These are phyloP conservation scores for Galagoides demidoff DNA, from an alignment of 2,797 vertebrate genomes.

Conservation along the genomic window DNA sequence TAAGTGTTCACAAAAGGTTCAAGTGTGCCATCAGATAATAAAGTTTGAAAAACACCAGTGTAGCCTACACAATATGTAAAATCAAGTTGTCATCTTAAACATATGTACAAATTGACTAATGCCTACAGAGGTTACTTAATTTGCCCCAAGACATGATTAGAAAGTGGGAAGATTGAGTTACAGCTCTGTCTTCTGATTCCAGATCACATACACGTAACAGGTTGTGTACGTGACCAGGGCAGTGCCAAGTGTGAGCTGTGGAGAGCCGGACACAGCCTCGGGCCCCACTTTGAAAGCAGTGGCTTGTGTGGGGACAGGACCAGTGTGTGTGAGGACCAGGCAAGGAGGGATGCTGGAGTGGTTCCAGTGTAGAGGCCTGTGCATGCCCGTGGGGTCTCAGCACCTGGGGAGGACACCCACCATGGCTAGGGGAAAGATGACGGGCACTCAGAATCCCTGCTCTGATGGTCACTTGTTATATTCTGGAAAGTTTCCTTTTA, in stretches of 20 bases:
- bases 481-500: background rate
- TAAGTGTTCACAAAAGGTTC: too few species aligned
- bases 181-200: background rate
- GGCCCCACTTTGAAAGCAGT: background rate
- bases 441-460: background rate
- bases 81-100: background rate
- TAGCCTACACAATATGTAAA: background rate
- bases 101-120: background rate
- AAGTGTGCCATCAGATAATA: too few species aligned
- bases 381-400: background rate
- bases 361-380: background rate
- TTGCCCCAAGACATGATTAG: background rate
- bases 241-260: background rate
- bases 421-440: background rate
- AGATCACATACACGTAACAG: background rate
- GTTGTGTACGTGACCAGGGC: background rate
- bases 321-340: accelerated
- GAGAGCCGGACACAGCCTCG: background rate
- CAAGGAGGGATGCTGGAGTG: background rate
- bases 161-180: background rate
- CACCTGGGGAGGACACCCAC: background rate
- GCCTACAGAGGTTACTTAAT: background rate
- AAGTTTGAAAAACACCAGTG: too few species aligned
- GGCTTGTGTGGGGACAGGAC: background rate
- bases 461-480: background rate